Conservation (phyloP, 2,113 vertebrate species). For the Theropithecus gelada region DNA sequence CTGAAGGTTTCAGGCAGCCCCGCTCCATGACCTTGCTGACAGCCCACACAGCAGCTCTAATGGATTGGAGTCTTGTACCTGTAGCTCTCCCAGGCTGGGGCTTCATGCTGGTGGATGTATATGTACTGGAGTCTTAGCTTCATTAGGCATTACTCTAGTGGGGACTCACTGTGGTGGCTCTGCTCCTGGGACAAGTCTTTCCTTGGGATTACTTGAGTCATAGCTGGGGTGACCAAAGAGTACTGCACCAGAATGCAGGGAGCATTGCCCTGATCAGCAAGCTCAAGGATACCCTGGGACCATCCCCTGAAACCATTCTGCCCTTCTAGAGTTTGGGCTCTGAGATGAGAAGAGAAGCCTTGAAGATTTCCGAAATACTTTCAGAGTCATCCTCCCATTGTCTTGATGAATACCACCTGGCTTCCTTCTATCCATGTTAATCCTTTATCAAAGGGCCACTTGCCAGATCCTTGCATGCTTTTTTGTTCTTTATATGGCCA, state of each 20-base stretch:
- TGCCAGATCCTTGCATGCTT: neutral
- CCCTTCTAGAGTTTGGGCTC: neutral
- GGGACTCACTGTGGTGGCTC: neutral
- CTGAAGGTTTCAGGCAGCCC: neutral
- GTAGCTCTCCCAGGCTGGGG: neutral
- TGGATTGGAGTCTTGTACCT: neutral
- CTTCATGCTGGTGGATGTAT: neutral
- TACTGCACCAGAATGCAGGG: neutral
- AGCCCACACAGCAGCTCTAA: neutral
- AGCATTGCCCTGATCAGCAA: neutral
- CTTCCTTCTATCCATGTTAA: neutral
- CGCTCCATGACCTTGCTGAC: neutral
- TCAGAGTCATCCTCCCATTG: neutral
- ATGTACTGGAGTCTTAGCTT: neutral
- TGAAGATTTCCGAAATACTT: neutral
- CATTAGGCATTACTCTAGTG: neutral
- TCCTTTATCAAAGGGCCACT: neutral
- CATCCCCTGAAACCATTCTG: neutral
- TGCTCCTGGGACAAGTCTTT: neutral
- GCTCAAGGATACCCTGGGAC: neutral
- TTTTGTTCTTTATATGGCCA: neutral
- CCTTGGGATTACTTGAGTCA: neutral
- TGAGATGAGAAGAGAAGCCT: neutral
- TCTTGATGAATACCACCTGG: neutral
- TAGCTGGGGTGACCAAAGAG: neutral